These are phyloP conservation scores for Acrocephalus kingi DNA, from an alignment of 2,113 vertebrate genomes.

Conservation along the genomic window DNA sequence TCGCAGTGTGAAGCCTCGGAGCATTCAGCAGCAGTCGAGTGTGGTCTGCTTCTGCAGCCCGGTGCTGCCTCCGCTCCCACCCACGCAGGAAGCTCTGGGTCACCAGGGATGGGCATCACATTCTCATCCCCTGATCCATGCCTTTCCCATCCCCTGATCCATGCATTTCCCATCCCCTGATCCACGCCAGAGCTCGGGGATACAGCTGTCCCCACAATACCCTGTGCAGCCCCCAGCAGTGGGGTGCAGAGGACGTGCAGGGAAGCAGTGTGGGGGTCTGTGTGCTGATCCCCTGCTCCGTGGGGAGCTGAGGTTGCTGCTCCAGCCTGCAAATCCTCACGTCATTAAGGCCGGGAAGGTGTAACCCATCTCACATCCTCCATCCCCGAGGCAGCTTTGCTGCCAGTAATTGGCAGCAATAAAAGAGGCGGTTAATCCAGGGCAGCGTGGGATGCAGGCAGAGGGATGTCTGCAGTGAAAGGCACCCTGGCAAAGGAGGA, in stretches of 20 bases:
- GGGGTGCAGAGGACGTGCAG: not conserved
- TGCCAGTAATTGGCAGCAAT: conserved; percentile 59
- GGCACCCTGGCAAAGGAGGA: conserved; percentile 42
- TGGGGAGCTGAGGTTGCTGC: not conserved
- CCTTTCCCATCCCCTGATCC: not conserved
- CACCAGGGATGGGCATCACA: not conserved
- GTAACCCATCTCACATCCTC: not conserved
- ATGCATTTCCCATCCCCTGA: fast-evolving
- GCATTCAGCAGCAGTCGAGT: conserved; percentile 47
- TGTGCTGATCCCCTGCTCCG: not conserved
- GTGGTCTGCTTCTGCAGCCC: conserved; percentile 39
- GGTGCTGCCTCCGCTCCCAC: not conserved
- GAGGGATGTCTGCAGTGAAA: conserved; percentile 37
- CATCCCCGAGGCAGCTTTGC: conserved; percentile 31
- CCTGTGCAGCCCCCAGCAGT: not conserved
- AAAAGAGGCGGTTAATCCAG: conserved; percentile 51
- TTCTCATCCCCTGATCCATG: not conserved
- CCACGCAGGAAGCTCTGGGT: not conserved
- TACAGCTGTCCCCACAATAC: not conserved
- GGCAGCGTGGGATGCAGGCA: conserved; percentile 30
- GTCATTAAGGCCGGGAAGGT: conserved; percentile 7
- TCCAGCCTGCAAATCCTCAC: not conserved
- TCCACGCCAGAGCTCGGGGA: not conserved
- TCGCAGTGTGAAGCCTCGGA: conserved; percentile 39
- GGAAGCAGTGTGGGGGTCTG: not conserved